Conservation (phyloP, 2,797 vertebrate species). For the Crypturellus tataupa region DNA sequence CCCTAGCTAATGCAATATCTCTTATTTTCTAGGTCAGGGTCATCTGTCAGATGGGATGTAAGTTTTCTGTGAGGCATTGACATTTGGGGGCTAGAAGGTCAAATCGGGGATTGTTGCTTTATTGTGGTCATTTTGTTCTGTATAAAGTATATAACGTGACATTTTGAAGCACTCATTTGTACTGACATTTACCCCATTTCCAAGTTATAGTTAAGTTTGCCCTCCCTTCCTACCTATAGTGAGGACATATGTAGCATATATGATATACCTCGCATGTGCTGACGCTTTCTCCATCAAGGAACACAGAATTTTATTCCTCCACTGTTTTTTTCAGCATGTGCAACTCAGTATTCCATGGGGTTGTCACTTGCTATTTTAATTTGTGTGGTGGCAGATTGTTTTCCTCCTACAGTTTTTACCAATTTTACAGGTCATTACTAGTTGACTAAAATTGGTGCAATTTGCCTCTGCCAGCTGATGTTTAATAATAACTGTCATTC, state of each 20-base stretch:
- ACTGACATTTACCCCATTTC: not conserved
- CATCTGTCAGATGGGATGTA: slow-evolving; percentile 13
- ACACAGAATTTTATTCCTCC: not conserved
- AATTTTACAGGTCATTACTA: slow-evolving; percentile 51
- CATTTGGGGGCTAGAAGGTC: slow-evolving; percentile 4
- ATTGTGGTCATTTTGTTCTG: slow-evolving; percentile 10
- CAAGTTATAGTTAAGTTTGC: not conserved
- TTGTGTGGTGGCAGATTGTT: slow-evolving; percentile 41
- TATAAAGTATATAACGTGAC: not conserved
- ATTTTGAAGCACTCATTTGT: not conserved
- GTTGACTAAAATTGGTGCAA: slow-evolving; percentile 56
- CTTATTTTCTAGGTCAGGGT: slow-evolving; percentile 34
- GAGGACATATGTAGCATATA: not conserved
- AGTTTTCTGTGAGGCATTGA: not conserved
- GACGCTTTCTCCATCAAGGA: not conserved
- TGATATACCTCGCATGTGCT: not conserved
- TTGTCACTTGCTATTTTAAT: slow-evolving; percentile 51
- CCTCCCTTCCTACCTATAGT: not conserved
- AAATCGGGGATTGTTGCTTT: not conserved
- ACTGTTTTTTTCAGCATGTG: not conserved
- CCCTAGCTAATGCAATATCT: not conserved
- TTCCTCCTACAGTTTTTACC: slow-evolving; percentile 43
- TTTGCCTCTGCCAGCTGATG: slow-evolving; percentile 56
- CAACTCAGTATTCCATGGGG: not conserved
- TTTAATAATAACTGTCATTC: slow-evolving; percentile 57